A percentile compares a stretch with the other conserved stretches of the same genome.
phyloP scores from a whole-genome alignment of 2,113 vertebrate species.

The Labrus mixtus region DNA sequence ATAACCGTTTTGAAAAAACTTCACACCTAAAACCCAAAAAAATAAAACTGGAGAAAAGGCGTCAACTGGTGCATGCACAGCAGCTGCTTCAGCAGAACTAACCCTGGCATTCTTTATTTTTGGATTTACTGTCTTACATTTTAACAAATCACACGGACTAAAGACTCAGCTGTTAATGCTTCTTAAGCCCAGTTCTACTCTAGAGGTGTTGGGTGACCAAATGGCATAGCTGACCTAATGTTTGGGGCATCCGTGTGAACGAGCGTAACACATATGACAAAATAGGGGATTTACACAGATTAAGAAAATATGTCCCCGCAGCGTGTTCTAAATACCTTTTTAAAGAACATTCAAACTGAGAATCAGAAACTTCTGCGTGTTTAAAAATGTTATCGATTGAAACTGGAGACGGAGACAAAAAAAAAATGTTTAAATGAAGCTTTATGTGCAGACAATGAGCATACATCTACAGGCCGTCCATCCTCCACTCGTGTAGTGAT shows the following conservation, averaged over 20 bases:
- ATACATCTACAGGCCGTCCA: constrained; percentile 93
- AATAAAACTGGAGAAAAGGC: neutral
- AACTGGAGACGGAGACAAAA: neutral
- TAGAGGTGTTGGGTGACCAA: constrained; percentile 24
- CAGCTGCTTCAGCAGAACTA: constrained; percentile 14
- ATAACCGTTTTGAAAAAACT: constrained; percentile 7
- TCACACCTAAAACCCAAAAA: neutral
- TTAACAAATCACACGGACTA: constrained; percentile 21
- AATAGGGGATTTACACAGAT: constrained; percentile 45
- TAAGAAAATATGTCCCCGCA: constrained; percentile 12
- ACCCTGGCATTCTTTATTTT: neutral
- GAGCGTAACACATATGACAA: constrained; percentile 3
- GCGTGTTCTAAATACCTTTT: constrained; percentile 10
- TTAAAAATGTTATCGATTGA: neutral
- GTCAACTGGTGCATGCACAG: neutral
- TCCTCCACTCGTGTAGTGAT: constrained; percentile 90
- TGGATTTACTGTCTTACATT: constrained; percentile 1
- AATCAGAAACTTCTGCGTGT: neutral
- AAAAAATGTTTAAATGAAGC: neutral
- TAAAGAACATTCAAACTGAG: neutral
- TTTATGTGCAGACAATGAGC: constrained; percentile 63
- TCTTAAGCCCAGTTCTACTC: constrained; percentile 31
- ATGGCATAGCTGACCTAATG: constrained; percentile 27
- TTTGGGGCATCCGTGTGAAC: constrained; percentile 21
- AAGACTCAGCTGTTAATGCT: constrained; percentile 55